These are phyloP conservation scores for Bombylius discolor DNA, from an alignment of 2,888 invertebrate genomes.

Conservation along the genomic window DNA sequence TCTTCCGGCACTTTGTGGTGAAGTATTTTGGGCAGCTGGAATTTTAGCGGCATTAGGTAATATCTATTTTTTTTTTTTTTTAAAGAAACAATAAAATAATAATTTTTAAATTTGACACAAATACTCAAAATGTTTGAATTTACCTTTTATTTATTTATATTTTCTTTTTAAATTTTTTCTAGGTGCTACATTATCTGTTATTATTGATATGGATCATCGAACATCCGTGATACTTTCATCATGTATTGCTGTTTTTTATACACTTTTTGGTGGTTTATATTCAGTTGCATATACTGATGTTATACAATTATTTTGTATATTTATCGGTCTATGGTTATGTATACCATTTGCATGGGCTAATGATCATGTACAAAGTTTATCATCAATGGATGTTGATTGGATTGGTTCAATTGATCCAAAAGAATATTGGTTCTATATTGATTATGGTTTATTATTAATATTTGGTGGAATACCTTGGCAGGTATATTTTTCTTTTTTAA, in stretches of 20 bases:
- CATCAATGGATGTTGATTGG: constrained; percentile 79
- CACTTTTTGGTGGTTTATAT: constrained; percentile 93
- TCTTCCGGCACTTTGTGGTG: constrained; percentile 91
- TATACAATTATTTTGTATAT: constrained; percentile 94
- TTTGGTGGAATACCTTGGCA: constrained; percentile 98
- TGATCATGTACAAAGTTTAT: constrained; percentile 69
- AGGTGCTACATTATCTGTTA: constrained; percentile 93
- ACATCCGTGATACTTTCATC: constrained; percentile 91
- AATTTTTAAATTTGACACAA: neutral
- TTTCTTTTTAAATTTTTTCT: neutral
- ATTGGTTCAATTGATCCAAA: constrained; percentile 62
- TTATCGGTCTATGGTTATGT: constrained; percentile 95
- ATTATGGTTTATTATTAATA: constrained; percentile 75
- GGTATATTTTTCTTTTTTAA: constrained; percentile 33
- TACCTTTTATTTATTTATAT: neutral
- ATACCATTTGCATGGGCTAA: constrained; percentile 91
- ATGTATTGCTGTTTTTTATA: constrained; percentile 93
- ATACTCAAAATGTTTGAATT: too few relatives aligned
- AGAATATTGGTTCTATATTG: constrained; percentile 71
- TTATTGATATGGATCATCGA: constrained; percentile 88
- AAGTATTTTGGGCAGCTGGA: constrained; percentile 98
- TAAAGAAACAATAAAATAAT: neutral
- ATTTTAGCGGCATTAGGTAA: constrained; percentile 86
- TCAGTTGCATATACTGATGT: constrained; percentile 98
- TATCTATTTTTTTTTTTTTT: neutral